Percentiles rank a stretch among this genome's conserved stretches.
Evolutionary conservation across 1,140 invertebrate species (phyloP).

Genomic region (Drosophila miranda): DNA sequence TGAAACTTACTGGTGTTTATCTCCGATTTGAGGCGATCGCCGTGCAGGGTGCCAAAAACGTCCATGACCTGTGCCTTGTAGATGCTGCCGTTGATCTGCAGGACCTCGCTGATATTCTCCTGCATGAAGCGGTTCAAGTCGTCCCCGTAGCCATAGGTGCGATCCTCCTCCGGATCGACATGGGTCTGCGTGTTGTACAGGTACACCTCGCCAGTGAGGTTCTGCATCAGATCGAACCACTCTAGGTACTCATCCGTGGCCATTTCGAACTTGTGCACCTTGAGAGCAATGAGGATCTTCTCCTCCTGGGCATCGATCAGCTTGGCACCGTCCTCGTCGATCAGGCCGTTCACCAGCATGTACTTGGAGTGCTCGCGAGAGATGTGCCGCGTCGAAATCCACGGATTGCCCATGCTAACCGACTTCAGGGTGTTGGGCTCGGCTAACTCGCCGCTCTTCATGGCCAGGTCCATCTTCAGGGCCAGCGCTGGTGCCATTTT

Average conservation of each 20-base stretch:
- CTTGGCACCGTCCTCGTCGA: constrained; percentile 84
- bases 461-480: constrained; percentile 84
- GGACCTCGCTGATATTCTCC: constrained; percentile 85
- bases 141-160: constrained; percentile 55
- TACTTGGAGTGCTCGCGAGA: constrained; percentile 91
- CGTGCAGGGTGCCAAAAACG: constrained; percentile 86
- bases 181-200: constrained; percentile 57
- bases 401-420: constrained; percentile 92
- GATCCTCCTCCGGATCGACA: constrained; percentile 42
- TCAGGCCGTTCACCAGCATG: constrained; percentile 83
- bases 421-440: constrained; percentile 87
- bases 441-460: constrained; percentile 85
- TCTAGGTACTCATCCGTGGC: constrained; percentile 25
- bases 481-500: constrained; percentile 94
- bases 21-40: constrained; percentile 93
- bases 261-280: constrained; percentile 27
- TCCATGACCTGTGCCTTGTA: constrained; percentile 84
- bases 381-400: constrained; percentile 93
- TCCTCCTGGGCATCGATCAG: constrained; percentile 76
- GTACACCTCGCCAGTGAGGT: constrained; percentile 46
- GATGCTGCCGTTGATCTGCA: constrained; percentile 84
- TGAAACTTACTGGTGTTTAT: constrained; percentile 85
- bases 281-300: constrained; percentile 84
- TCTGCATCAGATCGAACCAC: constrained; percentile 27
- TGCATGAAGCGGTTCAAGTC: constrained; percentile 87